Base-by-base conservation (phyloP, 2,888 invertebrate genomes). In the Amorpha juglandis region DNA sequence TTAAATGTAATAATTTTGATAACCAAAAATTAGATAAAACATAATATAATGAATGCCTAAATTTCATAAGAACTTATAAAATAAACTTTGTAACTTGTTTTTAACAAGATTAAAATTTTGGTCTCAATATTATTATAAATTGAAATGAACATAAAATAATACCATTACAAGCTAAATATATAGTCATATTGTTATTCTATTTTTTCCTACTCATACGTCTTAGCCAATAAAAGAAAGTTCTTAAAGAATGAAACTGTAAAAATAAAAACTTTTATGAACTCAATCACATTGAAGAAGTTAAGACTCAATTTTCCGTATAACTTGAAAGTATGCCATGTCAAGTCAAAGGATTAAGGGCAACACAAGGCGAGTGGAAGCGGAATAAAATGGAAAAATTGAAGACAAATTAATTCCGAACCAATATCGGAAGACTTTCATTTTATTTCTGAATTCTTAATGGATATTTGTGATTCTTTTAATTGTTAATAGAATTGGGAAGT, bases 311-410 rank as follows among this genome's bases (percentile, higher is more conserved):
- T 14, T 16, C 33, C 14, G 1, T 6, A n/a, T 35, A 21, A 51
- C 8, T 55, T 33, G 55, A 55, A 55, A 55, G 55, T 55, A n/a
- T 35, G 55, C 33, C 35, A 55, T 7, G 55, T 55, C 7, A 55
- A 55, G 35, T 55, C 55, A 55, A 55, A 55, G 62, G 63, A 55
- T 68, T 70, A 69, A 58, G 68, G 67, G 64, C 67, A 67, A 65
- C 69, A 65, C 67, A 33, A 55, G n/a, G 35, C 53, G 14, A 55
- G 33, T 35, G 55, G 55, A 33, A 55, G 21, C 19, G 19, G 51
- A 19, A 52, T 11, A 12, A 12, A 52, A 55, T 55, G 7, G 16
- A 55, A 55, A 35, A 16, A 33, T 33, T 35, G 8, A 35, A 35
- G 7, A 16, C 33, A n/a, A n/a, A 35, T 33, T 47, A 12, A n/a